Conservation (phyloP, 2,888 invertebrate genomes). For the Monopis laevigella region DNA sequence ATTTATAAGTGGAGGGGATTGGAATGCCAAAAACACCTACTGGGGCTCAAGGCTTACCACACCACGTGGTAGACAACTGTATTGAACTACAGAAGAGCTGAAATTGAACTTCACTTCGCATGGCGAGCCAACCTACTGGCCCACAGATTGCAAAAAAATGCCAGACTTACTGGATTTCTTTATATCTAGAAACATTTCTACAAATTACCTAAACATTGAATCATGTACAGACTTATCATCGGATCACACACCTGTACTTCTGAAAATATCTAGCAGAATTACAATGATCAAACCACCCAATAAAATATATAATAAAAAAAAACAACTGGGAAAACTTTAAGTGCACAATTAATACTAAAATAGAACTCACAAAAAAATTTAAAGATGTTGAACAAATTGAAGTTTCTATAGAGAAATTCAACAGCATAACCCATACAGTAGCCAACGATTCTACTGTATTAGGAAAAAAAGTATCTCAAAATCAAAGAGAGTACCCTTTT, state of each 20-base stretch:
- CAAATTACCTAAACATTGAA: slow-evolving; percentile 14
- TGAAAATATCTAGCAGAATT: too few relatives aligned
- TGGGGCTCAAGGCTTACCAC: slow-evolving; percentile 20
- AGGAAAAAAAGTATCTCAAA: too few relatives aligned
- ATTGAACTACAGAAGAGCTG: slow-evolving; percentile 15
- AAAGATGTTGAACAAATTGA: too few relatives aligned
- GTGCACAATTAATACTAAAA: too few relatives aligned
- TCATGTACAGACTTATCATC: slow-evolving; percentile 19
- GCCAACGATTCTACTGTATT: too few relatives aligned
- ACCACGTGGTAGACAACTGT: slow-evolving; percentile 19
- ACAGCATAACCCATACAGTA: too few relatives aligned
- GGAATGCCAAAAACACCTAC: slow-evolving; percentile 20
- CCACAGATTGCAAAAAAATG: slow-evolving; percentile 16
- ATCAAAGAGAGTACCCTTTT: too few relatives aligned
- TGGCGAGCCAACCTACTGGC: slow-evolving; percentile 21
- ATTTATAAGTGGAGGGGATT: slow-evolving; percentile 20
- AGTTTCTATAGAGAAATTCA: too few relatives aligned
- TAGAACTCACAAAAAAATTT: too few relatives aligned
- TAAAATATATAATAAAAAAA: too few relatives aligned
- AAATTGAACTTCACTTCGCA: slow-evolving; percentile 16
- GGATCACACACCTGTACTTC: slow-evolving; percentile 21
- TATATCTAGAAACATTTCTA: slow-evolving; percentile 6
- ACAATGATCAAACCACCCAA: too few relatives aligned
- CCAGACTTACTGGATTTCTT: slow-evolving; percentile 18
- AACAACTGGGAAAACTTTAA: too few relatives aligned